A percentile compares a stretch with the other conserved stretches of the same genome.
Evolutionary conservation across 1,140 invertebrate genomes (phyloP).

Genomic region (Scylla paramamosain): DNA sequence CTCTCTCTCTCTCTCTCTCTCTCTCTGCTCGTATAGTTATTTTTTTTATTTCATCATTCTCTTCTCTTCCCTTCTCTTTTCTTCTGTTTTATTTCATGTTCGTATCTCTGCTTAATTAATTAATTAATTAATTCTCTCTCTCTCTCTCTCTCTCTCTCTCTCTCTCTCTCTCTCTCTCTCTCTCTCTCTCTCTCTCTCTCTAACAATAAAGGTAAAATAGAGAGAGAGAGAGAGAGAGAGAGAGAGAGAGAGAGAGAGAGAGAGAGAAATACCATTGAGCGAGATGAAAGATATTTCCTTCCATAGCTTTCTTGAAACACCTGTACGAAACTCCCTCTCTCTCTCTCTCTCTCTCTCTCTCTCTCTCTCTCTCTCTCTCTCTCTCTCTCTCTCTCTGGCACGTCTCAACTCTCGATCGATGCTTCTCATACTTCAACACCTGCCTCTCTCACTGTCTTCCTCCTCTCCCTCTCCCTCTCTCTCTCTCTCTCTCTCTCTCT

Average conservation of each 20-base stretch:
- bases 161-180: conserved; percentile 10
- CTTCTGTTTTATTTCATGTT: too few species aligned
- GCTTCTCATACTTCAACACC: not conserved
- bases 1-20: too few species aligned
- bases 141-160: conserved; percentile 15
- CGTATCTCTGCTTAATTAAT: too few species aligned
- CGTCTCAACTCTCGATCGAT: not conserved
- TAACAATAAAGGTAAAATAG: too few species aligned
- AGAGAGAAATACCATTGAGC: too few species aligned
- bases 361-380: conserved; percentile 34
- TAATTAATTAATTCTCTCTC: too few species aligned
- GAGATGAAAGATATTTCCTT: too few species aligned
- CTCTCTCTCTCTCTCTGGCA: not conserved
- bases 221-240: too few species aligned
- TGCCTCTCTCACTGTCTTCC: not conserved
- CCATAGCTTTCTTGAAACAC: too few species aligned
- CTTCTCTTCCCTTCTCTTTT: not conserved
- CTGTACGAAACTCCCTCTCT: too few species aligned
- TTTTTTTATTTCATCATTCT: not conserved
- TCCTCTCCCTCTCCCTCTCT: conserved; percentile 18
- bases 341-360: conserved; percentile 55
- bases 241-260: too few species aligned
- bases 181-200: too few species aligned
- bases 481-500: not conserved
- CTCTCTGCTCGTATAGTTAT: not conserved